These are phyloP conservation scores for Notechis scutatus DNA, from an alignment of 2,113 vertebrate genomes.

Conservation along the genomic window DNA sequence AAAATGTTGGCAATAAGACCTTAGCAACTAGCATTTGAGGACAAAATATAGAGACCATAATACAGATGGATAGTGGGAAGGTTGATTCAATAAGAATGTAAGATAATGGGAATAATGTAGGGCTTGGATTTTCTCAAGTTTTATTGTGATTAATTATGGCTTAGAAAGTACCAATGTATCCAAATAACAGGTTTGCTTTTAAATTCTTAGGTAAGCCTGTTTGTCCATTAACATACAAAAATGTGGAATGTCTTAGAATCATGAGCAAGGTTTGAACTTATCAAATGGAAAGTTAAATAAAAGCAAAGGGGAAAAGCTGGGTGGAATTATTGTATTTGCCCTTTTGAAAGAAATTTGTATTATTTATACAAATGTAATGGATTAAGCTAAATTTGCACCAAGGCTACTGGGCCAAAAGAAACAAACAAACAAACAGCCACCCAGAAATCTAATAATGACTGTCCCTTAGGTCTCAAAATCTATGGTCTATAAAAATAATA, in stretches of 20 bases:
- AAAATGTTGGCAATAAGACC: conserved; percentile 55
- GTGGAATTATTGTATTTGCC: not conserved
- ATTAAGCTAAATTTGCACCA: not conserved
- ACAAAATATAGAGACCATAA: not conserved
- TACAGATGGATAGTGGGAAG: not conserved
- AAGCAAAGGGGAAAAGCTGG: not conserved
- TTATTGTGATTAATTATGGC: not conserved
- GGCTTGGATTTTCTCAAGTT: not conserved
- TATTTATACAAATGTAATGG: not conserved
- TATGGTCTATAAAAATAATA: not conserved
- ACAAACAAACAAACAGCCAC: not conserved
- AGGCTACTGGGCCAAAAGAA: not conserved
- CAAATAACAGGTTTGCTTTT: not conserved
- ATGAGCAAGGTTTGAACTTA: not conserved
- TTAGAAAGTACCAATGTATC: not conserved
- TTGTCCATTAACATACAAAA: not conserved
- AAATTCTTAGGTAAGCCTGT: not conserved
- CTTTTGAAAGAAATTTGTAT: not conserved
- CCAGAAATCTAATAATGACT: not conserved
- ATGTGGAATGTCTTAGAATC: not conserved
- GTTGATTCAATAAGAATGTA: not conserved
- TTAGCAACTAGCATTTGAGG: not conserved
- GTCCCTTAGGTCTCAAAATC: not conserved
- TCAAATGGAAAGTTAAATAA: not conserved
- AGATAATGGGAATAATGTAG: not conserved